Base-by-base conservation (phyloP, 2,888 invertebrate genomes). In the Cactoblastis cactorum region DNA sequence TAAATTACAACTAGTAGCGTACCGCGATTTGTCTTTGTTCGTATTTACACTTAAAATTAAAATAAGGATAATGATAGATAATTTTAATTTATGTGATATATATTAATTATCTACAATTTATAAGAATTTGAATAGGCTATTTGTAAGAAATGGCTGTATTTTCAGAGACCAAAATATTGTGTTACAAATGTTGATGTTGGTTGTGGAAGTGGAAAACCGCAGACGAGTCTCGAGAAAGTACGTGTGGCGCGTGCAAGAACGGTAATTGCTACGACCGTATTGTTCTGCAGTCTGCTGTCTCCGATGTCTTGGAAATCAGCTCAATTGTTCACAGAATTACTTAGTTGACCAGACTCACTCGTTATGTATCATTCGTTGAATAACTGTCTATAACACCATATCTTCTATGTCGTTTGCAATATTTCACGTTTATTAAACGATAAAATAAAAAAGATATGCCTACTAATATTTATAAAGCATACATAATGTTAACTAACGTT, bases 151-250 rank as follows among this genome's bases (percentile, higher is more conserved):
- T 74, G 22, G 22, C n/a, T n/a, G n/a, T n/a, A n/a, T n/a, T n/a
- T n/a, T n/a, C n/a, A n/a, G n/a, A n/a, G n/a, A n/a, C n/a, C n/a
- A n/a, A n/a, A n/a, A n/a, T n/a, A n/a, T n/a, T n/a, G 28, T 28
- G 28, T 6, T 28, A n/a, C n/a, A 3, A 28, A 9, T 28, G 28
- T 28, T 22, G 22, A 22, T 84, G 80, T 85, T 80, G 77, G 74
- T 71, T 73, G 77, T 77, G 74, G 67, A 67, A 28, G 4, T 28
- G 28, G 28, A 28, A 28, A 62, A 65, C 67, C 57, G 59, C 63
- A 65, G 70, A 62, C 68, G 65, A 60, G 61, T 53, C 65, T 65
- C 58, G 67, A 85, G 86, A 87, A 87, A 87, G 87, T 82, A 78
- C 65, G 55, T 46, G 52, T 55, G 63, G 65, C 71, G 77, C 74